Base-by-base conservation (phyloP, 2,888 invertebrate species). In the Rhagonycha fulva region DNA sequence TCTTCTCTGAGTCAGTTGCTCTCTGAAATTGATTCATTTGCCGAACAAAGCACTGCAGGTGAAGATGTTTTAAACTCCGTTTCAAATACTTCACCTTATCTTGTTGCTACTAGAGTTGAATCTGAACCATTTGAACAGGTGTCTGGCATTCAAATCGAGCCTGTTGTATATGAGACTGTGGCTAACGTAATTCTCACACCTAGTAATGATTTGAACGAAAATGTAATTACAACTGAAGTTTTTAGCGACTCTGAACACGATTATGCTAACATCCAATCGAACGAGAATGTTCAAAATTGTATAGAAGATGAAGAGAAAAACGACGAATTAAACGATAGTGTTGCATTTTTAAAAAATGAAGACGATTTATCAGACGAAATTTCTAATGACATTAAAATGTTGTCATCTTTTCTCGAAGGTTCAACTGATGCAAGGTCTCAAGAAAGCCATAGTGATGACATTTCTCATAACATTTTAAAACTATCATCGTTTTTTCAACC, bases 41-140 rank as follows among this genome's bases (percentile, higher is more conserved):
- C 89, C 0, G 88, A 89, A 78, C 88, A 89, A 3, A 88, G 89
- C 4, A 89, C 89, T 73, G 84, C 88, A 61, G 90, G 90, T 80
- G 89, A 89, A 61, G 89, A 90, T 79, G 83, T 89, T 74, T 80
- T 89, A 3, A 84, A 89, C 68, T 88, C 88, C 23, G 88, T 88
- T 0, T 85, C 86, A 12, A 86, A 86, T 71, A 85, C 84, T 75
- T 83, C 79, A 0, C 84, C 85, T 70, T 77, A 85, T 60, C 80
- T 85, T 63, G 81, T 78, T 12, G 80, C 83, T 60, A 81, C 82
- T 10, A 82, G 83, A 73, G 81, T 83, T 62, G 83, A 81, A 75
- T 68, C 79, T 4, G 80, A 70, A 28, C 74, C 79, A 11, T 70
- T 75, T 1, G 87, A 87, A 79, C 82, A 84, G 71, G 84, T 85